phyloP scores from a whole-genome alignment of 2,888 invertebrate genomes.

The Abrostola tripartita region DNA sequence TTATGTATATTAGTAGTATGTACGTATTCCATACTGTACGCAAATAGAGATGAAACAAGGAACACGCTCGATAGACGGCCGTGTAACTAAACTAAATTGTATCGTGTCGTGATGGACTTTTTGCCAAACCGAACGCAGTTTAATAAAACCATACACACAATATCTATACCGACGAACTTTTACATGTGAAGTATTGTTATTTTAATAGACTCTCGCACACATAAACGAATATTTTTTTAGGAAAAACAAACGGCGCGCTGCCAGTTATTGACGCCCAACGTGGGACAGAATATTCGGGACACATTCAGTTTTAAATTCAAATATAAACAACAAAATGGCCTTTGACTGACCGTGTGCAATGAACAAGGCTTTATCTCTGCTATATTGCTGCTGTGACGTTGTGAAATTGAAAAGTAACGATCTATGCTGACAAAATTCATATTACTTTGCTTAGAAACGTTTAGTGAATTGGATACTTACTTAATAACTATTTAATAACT shows the following conservation, averaged over 20 bases:
- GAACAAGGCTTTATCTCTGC: constrained; percentile 11
- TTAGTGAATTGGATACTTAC: too few species aligned
- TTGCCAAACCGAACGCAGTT: neutral
- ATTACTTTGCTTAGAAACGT: neutral
- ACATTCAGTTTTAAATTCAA: constrained; percentile 42
- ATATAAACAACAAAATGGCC: constrained; percentile 43
- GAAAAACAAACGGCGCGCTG: constrained; percentile 14
- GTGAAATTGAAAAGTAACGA: constrained; percentile 5
- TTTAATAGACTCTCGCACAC: constrained; percentile 27
- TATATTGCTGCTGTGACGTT: neutral
- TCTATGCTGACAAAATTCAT: neutral
- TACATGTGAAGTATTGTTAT: constrained; percentile 24
- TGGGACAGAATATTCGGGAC: constrained; percentile 22
- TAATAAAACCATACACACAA: neutral
- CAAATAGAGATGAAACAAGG: too few species aligned
- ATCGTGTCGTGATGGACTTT: too few species aligned
- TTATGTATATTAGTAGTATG: too few species aligned
- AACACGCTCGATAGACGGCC: too few species aligned
- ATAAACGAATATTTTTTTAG: constrained; percentile 28
- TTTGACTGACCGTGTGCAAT: constrained; percentile 31
- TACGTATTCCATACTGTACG: too few species aligned
- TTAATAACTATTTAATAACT: too few species aligned
- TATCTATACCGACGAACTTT: constrained; percentile 15
- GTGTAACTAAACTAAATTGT: too few species aligned
- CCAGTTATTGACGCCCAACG: constrained; percentile 28